A percentile compares a stretch with the other conserved stretches of the same genome.
Evolutionary conservation across 2,113 vertebrate species (phyloP).

Genomic region (Brachypodius melanocephalos): DNA sequence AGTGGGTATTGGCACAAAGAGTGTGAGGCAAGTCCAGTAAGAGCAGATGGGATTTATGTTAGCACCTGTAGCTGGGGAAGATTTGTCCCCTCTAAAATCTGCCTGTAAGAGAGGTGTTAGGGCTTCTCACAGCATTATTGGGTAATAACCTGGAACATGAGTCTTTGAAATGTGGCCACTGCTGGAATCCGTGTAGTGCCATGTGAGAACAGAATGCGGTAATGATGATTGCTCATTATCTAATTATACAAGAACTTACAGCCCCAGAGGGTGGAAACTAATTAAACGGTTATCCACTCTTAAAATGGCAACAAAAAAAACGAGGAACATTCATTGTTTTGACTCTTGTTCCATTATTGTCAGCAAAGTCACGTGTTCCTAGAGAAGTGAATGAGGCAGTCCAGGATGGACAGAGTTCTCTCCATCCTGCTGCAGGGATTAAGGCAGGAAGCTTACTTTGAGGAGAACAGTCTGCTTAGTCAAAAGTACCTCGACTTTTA

Average conservation of each 20-base stretch:
- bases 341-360: background rate
- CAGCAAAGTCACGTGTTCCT: background rate
- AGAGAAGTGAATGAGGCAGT: background rate
- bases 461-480: background rate
- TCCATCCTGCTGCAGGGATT: background rate
- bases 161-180: background rate
- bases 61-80: background rate
- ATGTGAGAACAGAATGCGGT: background rate
- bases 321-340: background rate
- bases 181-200: background rate
- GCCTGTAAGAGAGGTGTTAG: background rate
- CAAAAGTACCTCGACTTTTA: background rate
- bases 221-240: constrained; percentile 25
- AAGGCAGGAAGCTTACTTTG: background rate
- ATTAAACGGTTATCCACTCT: background rate
- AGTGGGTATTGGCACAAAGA: background rate
- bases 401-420: background rate
- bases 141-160: background rate
- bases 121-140: background rate
- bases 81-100: background rate
- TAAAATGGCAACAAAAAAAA: background rate
- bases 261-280: background rate
- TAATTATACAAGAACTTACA: constrained; percentile 21
- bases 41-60: background rate
- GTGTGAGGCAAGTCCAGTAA: background rate